Evolutionary conservation across 2,797 vertebrate species (phyloP).

Genomic region (Xyrichtys novacula): DNA sequence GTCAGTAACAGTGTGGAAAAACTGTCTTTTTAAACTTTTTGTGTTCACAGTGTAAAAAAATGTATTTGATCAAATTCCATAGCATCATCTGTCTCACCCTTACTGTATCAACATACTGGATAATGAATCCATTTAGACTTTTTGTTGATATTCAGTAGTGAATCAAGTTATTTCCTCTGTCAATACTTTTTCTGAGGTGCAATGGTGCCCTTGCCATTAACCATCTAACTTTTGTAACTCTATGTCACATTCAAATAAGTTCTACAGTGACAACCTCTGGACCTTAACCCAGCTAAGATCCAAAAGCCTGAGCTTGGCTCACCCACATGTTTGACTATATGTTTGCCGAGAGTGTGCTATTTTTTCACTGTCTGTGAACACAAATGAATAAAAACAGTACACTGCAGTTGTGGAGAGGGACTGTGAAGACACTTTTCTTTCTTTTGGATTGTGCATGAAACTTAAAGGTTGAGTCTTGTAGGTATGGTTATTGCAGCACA

Average conservation of each 20-base stretch:
- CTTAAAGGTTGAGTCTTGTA: too few relatives aligned
- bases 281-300: conserved; percentile 3
- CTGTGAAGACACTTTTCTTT: neutral
- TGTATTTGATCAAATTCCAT: neutral
- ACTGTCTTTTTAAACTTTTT: too few relatives aligned
- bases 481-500: too few relatives aligned
- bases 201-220: conserved; percentile 13
- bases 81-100: conserved; percentile 1
- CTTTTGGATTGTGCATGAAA: neutral
- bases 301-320: conserved; percentile 13
- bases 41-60: too few relatives aligned
- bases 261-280: too few relatives aligned
- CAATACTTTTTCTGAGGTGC: neutral
- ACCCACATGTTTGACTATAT: conserved; percentile 20
- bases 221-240: neutral
- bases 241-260: too few relatives aligned
- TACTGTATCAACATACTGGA: conserved; percentile 11
- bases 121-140: neutral
- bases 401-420: neutral
- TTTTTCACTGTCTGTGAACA: conserved; percentile 16
- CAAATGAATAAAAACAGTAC: neutral
- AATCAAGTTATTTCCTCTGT: conserved; percentile 11
- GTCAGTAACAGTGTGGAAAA: too few relatives aligned
- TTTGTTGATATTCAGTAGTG: neutral
- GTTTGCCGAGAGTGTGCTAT: conserved; percentile 2